Percentiles rank a stretch among this genome's conserved stretches.
phyloP scores from a whole-genome alignment of 2,797 vertebrate species.

The Lemur catta region DNA sequence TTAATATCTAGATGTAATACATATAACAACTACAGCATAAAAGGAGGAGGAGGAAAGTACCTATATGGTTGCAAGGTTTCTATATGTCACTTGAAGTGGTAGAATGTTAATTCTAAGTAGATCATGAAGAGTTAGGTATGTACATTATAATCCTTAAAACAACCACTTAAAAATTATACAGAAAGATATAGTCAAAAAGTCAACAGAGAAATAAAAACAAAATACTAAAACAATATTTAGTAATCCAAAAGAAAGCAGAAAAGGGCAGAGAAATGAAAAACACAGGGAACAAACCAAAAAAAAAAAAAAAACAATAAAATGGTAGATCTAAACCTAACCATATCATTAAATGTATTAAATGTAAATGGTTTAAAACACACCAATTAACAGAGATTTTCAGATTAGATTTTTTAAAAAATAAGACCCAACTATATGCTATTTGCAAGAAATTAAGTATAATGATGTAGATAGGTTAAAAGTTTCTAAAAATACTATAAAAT shows the following conservation, averaged over 20 bases:
- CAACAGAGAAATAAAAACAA: background rate
- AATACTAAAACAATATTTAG: background rate
- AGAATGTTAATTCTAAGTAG: conserved; percentile 11
- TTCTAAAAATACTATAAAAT: background rate
- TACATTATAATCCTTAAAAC: background rate
- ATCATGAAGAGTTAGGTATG: background rate
- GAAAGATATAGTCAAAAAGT: background rate
- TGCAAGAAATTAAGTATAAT: conserved; percentile 19
- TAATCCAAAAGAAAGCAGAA: background rate
- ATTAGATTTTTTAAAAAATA: background rate
- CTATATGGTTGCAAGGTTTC: background rate
- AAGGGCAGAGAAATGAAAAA: background rate
- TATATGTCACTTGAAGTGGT: background rate
- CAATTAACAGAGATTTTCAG: background rate
- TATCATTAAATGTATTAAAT: background rate
- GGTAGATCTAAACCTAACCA: background rate
- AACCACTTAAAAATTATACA: background rate
- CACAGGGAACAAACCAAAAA: background rate
- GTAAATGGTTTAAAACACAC: background rate
- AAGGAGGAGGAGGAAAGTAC: background rate
- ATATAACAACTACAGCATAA: background rate
- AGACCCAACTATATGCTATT: background rate
- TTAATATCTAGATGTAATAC: background rate
- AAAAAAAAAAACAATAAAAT: background rate
- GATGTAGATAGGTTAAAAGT: background rate